Conservation (phyloP, 2,888 invertebrate species). For the Pollenia amentaria region DNA sequence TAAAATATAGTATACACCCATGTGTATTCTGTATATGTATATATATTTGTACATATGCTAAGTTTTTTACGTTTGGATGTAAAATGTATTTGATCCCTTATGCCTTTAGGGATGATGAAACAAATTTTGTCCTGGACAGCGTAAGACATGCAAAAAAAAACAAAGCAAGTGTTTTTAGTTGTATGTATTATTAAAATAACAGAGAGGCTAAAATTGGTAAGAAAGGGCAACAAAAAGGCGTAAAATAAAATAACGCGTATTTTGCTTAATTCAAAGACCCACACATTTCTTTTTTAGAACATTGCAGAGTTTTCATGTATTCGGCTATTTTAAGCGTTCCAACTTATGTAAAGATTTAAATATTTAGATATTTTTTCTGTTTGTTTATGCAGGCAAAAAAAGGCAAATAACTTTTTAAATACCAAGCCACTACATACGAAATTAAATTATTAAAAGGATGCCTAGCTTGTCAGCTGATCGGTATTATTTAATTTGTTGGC, state of each 20-base stretch:
- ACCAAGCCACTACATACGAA: too few species aligned
- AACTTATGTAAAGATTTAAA: too few species aligned
- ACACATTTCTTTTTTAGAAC: not conserved
- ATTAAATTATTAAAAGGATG: too few species aligned
- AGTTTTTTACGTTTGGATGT: conserved; percentile 27
- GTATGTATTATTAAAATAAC: conserved; percentile 17
- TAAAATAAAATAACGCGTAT: conserved; percentile 26
- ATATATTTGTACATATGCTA: not conserved
- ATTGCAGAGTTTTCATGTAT: too few species aligned
- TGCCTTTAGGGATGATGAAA: conserved; percentile 38
- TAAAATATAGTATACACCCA: not conserved
- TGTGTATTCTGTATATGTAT: not conserved
- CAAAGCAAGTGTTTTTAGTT: conserved; percentile 38
- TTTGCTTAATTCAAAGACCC: conserved; percentile 4
- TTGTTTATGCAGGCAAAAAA: too few species aligned
- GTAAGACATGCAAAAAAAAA: conserved; percentile 32
- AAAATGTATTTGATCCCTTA: conserved; percentile 48
- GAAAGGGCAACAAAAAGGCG: conserved; percentile 26
- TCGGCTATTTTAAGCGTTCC: too few species aligned
- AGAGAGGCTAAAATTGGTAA: conserved; percentile 16
- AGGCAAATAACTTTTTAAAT: too few species aligned
- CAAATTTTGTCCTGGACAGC: conserved; percentile 38
- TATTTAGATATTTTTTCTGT: too few species aligned
- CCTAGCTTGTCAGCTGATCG: too few species aligned
- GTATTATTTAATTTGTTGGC: too few species aligned